Evolutionary conservation across 1,140 invertebrate species (phyloP).

Genomic region (Drosophila simulans): DNA sequence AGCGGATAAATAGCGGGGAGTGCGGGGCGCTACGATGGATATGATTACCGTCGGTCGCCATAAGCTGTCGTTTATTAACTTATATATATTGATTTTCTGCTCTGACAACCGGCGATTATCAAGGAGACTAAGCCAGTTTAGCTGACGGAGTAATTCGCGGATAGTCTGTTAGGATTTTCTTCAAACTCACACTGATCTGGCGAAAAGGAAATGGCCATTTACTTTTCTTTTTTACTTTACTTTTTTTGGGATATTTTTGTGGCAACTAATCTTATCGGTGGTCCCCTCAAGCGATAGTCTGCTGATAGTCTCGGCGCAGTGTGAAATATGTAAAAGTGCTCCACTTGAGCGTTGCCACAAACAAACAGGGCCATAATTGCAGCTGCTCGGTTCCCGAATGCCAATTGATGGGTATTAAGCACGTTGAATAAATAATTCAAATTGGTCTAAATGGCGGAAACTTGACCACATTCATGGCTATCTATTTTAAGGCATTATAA

Average conservation of each 20-base stretch:
- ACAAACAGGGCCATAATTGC: background rate
- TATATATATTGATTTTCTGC: constrained; percentile 49
- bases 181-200: constrained; percentile 1
- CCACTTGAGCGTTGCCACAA: constrained; percentile 16
- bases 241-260: constrained; percentile 5
- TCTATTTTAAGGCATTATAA: background rate
- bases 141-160: no score
- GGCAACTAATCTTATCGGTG: constrained; percentile 40
- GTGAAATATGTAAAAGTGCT: constrained; percentile 14
- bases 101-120: constrained; percentile 12
- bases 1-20: constrained; percentile 10
- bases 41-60: constrained; percentile 45
- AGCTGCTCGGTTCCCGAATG: constrained; percentile 20
- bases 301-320: constrained; percentile 20
- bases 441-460: background rate
- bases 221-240: background rate
- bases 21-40: constrained; percentile 15
- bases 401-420: background rate
- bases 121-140: background rate
- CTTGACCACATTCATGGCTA: background rate
- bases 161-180: background rate
- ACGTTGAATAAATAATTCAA: background rate
- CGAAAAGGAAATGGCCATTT: constrained; percentile 4
- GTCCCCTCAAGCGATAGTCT: constrained; percentile 25
- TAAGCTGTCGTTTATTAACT: constrained; percentile 43